Evolutionary conservation across 37 sponge, comb jelly and placozoan species (phyloP).

Genomic region (Aplysina aerophoba): DNA sequence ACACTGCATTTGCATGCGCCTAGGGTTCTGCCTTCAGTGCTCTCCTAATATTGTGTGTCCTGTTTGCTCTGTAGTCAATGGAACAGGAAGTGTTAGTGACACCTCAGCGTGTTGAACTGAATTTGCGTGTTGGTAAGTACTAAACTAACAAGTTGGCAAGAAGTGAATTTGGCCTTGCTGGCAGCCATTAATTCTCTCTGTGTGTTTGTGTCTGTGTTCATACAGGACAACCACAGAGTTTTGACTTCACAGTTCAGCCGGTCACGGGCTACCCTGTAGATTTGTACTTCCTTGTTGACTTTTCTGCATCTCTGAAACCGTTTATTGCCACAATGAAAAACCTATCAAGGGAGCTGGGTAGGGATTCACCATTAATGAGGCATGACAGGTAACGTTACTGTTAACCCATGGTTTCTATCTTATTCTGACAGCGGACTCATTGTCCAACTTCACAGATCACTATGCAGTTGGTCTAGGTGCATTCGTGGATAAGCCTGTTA

Average conservation of each 20-base stretch:
- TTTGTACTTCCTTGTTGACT: constrained; percentile 22
- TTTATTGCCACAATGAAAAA: not conserved
- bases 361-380: not conserved
- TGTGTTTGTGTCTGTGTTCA: not conserved
- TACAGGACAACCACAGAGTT: not conserved
- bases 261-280: constrained; percentile 2
- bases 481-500: constrained; percentile 17
- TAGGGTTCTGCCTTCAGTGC: too few species aligned
- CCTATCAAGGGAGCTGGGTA: not conserved
- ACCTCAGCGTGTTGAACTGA: too few species aligned
- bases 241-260: constrained; percentile 1
- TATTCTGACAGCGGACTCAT: not conserved
- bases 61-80: too few species aligned
- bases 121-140: not conserved
- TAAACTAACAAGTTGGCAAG: not conserved
- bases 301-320: not conserved
- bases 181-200: not conserved
- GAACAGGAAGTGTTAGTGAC: too few species aligned
- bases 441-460: not conserved
- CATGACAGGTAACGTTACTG: not conserved
- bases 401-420: not conserved
- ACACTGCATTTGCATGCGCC: too few species aligned
- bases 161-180: not conserved
- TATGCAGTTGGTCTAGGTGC: constrained; percentile 1
- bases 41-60: too few species aligned